These are phyloP conservation scores for Gymnobelideus leadbeateri DNA, from an alignment of 2,113 vertebrate species.

Conservation along the genomic window DNA sequence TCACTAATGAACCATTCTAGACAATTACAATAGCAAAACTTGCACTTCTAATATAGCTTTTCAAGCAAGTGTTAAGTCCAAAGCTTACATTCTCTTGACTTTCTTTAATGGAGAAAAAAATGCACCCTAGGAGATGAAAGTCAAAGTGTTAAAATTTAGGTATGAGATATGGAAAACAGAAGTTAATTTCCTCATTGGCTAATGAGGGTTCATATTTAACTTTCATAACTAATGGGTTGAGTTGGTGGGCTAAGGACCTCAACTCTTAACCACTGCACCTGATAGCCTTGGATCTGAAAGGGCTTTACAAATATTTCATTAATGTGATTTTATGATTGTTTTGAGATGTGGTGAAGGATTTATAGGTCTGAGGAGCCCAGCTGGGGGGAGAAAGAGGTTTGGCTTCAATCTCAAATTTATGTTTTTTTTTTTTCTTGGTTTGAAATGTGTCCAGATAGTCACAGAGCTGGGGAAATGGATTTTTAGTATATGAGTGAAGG, in stretches of 20 bases:
- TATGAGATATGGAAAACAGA: not conserved
- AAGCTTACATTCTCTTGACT: conserved; percentile 14
- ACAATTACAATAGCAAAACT: not conserved
- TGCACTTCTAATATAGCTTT: not conserved
- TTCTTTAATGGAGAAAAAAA: conserved; percentile 57
- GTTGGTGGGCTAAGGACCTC: rapidly evolving
- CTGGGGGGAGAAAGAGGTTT: not conserved
- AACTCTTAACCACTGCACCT: not conserved
- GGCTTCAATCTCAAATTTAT: conserved; percentile 11
- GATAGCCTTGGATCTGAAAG: conserved; percentile 5
- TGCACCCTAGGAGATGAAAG: conserved; percentile 13
- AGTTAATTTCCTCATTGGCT: not conserved
- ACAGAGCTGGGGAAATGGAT: conserved; percentile 12
- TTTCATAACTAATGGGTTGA: not conserved
- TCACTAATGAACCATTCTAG: conserved; percentile 18
- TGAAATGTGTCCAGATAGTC: conserved; percentile 16
- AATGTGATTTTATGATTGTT: conserved; percentile 11
- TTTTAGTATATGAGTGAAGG: not conserved
- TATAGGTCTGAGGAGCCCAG: not conserved
- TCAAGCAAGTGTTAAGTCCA: conserved; percentile 43
- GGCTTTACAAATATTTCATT: conserved; percentile 15
- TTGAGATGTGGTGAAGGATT: not conserved
- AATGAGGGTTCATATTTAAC: not conserved
- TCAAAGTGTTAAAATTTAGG: conserved; percentile 33
- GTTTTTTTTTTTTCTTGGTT: conserved; percentile 50